Base-by-base conservation (phyloP, 1,140 invertebrate species). In the Drosophila sp. region DNA sequence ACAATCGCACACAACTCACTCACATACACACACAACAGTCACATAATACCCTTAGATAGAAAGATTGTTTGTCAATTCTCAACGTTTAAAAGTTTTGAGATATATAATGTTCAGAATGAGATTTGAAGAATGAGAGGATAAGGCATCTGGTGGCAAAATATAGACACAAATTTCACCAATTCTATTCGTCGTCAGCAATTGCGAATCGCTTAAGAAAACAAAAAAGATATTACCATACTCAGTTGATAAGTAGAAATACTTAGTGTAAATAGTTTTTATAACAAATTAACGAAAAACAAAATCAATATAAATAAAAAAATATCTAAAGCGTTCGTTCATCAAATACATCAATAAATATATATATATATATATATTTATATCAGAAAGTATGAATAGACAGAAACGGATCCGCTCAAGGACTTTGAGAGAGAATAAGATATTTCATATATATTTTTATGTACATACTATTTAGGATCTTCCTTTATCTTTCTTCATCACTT, bases 221-320 rank as follows among this genome's bases (percentile, higher is more conserved):
- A 5, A 50, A 38, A 50, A 25, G 83, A 87, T 87, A 87, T 87
- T 87, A 87, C 70, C 73, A 84, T 87, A 89, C 84, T 87, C 84
- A 90, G 83, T 72, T 72, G 41, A 64, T 89, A 87, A 87, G 84
- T 70, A 72, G 73, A 47, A 56, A 61, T 80, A 70, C 65, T 81
- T 74, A 82, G 65, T 82, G 80, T 82, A 82, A 80, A 89, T 87
- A 87, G 56, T 67, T 89, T 82, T 74, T 77, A 77, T 84, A 80
- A 75, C 40, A 61, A n/a, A 62, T 72, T 68, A 66, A 50, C 44
- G 44, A 50, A 47, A 76, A 76, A 67, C 5, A 57, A 60, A 76
- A 30, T 30, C 72, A 76, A 65, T 56, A 55, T 32, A 65, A 65
- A 29, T 41, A 62, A 63, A 66, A 17, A 66, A 66, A 60, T 44